Evolutionary conservation across 2,113 vertebrate species (phyloP), one percentile per base, ranked within the genome.

Genomic region (Chloebia gouldiae): DNA sequence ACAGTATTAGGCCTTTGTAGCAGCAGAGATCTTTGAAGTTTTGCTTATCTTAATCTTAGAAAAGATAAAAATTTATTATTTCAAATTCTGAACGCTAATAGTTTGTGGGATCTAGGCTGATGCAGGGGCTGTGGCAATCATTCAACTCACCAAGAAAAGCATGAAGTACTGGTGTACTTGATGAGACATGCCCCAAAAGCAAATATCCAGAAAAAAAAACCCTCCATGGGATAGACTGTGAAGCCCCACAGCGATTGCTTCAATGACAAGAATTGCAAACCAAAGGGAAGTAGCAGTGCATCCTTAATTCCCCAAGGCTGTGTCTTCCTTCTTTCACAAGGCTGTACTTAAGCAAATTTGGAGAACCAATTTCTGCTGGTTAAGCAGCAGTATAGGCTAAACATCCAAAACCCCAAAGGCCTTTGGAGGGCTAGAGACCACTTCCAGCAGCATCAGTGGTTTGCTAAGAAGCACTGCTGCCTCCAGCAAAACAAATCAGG

Each of bases 281-380:
- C 66, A 42, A 68, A 78, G 30, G 17, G 18, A 77, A 73, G 15
- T 23, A 79, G 6, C 8, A 60, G 17, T 0, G 0, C 1, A 1
- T 25, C 45, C 28, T 49, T 45, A 42, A 42, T 13, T 57, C 28
- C 31, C 4, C 7, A 27, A 72, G 42, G 13, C 25, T 17, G 15
- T 2, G 10, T 35, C 20, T 22, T 81, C 44, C 53, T 64, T 60
- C 35, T 17, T 63, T 3, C 40, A 28, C 20, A 39, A 71, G 10
- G 11, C 35, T 0, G 0, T 18, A 49, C 4, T 12, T 27, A 31
- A 37, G n/a, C 5, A 79, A 35, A 60, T 10, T 0, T 8, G 9
- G 23, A 27, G n/a, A 57, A 17, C 5, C 37, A 22, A 25, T 27
- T 89, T 44, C 51, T 84, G 64, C 30, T 72, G 22, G 42, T 23